Conservation (phyloP, 1,140 invertebrate genomes). For the Aphaenogaster floridana region DNA sequence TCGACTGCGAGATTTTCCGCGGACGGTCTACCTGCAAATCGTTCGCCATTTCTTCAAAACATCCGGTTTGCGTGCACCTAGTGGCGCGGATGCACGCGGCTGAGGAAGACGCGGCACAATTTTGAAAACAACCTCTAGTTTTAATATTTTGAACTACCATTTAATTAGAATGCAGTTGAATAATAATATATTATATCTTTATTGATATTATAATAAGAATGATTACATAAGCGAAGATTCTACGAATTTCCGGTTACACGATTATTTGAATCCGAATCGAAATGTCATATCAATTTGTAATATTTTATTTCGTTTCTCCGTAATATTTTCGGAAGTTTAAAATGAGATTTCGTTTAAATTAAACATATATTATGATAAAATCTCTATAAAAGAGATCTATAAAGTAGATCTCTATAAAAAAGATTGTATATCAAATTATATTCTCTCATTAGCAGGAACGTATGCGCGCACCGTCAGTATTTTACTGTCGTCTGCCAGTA, state of each 20-base stretch:
- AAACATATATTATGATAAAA: not conserved
- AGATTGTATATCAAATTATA: not conserved
- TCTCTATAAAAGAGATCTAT: too few relatives aligned
- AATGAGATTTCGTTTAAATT: not conserved
- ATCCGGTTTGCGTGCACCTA: not conserved
- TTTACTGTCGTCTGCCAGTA: not conserved
- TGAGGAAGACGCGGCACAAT: not conserved
- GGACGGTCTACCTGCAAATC: constrained; percentile 6
- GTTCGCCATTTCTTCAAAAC: constrained; percentile 11
- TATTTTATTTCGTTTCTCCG: not conserved
- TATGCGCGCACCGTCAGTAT: not conserved
- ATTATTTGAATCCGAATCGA: not conserved
- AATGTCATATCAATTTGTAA: not conserved
- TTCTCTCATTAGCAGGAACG: not conserved
- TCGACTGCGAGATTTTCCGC: constrained; percentile 41
- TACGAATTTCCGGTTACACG: not conserved
- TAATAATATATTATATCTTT: not conserved
- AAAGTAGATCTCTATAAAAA: not conserved
- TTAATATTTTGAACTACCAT: not conserved
- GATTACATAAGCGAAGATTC: not conserved
- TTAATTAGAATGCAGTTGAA: not conserved
- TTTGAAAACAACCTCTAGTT: not conserved
- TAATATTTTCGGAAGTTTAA: not conserved
- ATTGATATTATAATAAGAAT: not conserved
- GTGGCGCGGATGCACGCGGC: not conserved